Base-by-base conservation (phyloP, 1,140 invertebrate genomes). In the Dendroctonus ponderosae region DNA sequence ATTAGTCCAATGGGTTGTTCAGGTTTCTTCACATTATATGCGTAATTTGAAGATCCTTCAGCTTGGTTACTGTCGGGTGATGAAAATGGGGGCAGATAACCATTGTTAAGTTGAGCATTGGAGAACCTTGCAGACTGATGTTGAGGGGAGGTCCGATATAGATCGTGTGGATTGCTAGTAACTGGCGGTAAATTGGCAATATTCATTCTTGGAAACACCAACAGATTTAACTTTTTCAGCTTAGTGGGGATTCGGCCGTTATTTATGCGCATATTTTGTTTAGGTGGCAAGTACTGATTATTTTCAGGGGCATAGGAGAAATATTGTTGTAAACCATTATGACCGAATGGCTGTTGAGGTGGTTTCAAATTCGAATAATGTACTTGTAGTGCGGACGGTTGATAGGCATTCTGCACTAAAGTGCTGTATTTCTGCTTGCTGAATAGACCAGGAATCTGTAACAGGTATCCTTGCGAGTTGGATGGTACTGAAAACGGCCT, bases 1-100 rank as follows among this genome's bases (percentile, higher is more conserved):
- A 80, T 75, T 8, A 81, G 77, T 40, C 82, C 81, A 26, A 81
- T 49, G 68, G 84, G 80, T 6, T 72, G 54, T 9, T 73, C 69
- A 11, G 49, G 50, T 44, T 54, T 51, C 40, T 56, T 65, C 2
- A 58, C 12, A 40, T 62, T 48, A 26, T 52, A 61, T n/a, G 9
- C 49, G 42, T 67, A n/a, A 8, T 14, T 50, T 11, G 37, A 12
- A 41, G 51, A 58, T 51, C 42, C 57, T 59, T 42, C 12, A 11
- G n/a, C 8, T 41, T 57, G 26, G 3, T 26, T 26, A 26, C 26
- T 26, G 26, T 48, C 5, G 40, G 9, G 44, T 57, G 26, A 40
- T 39, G n/a, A 39, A 38, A 26, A 9, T 11, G 62, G 68, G 7
- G 59, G 63, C 14, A 66, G 41, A 42, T 70, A 66, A 7, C 50